phyloP scores from a whole-genome alignment of 2,888 invertebrate genomes.

The Lasioglossum malachurum region DNA sequence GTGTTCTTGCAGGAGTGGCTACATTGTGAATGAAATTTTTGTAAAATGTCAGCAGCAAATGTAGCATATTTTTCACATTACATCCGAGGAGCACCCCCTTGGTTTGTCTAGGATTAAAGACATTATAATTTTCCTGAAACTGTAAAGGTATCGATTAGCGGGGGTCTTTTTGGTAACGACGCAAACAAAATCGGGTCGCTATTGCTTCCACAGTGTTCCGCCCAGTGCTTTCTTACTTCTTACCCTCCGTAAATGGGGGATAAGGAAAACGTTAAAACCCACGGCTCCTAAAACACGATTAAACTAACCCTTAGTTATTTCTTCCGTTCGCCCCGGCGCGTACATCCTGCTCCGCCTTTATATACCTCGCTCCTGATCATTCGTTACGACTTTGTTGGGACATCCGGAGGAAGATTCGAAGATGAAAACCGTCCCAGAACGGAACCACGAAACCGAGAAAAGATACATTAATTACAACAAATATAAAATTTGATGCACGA shows the following conservation, averaged over 20 bases:
- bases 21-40: background rate
- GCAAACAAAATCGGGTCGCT: slow-evolving; percentile 6
- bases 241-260: slow-evolving; percentile 55
- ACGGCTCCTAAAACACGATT: slow-evolving; percentile 80
- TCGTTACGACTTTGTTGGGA: slow-evolving; percentile 80
- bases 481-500: background rate
- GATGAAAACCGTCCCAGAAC: background rate
- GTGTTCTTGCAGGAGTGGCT: too few species aligned
- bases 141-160: slow-evolving; percentile 72
- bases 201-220: slow-evolving; percentile 16
- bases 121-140: background rate
- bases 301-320: slow-evolving; percentile 83
- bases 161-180: background rate
- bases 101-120: background rate
- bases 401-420: slow-evolving; percentile 67
- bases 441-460: background rate
- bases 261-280: slow-evolving; percentile 59
- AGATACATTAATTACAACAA: background rate
- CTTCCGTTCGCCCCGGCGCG: slow-evolving; percentile 63
- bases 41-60: background rate
- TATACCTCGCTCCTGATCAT: slow-evolving; percentile 73
- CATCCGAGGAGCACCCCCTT: background rate
- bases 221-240: slow-evolving; percentile 37
- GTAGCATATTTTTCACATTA: background rate
- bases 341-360: slow-evolving; percentile 54